Conservation (phyloP, 2,888 invertebrate genomes). For the Calameuta idolon region DNA sequence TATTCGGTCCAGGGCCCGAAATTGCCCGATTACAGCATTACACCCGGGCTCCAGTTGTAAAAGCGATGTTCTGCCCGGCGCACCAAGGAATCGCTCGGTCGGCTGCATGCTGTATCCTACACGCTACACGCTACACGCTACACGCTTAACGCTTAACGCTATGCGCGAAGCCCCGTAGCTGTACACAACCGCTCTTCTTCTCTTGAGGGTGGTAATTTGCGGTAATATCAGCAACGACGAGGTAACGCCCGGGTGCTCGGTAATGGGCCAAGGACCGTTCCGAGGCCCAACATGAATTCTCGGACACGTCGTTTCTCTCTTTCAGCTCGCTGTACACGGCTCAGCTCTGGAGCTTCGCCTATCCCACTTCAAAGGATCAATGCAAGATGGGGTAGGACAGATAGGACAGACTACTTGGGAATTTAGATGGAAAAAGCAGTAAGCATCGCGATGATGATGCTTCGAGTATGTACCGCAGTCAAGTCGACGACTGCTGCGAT, state of each 20-base stretch:
- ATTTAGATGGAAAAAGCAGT: no score
- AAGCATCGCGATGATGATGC: no score
- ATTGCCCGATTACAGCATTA: constrained; percentile 65
- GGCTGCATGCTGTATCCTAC: background rate
- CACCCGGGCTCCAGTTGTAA: constrained; percentile 47
- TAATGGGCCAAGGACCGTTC: constrained; percentile 16
- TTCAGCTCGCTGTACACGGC: constrained; percentile 11
- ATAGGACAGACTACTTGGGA: no score
- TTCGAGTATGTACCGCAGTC: no score
- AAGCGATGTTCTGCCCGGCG: constrained; percentile 47
- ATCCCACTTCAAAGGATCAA: no score
- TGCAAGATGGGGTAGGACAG: no score
- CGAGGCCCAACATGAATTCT: constrained; percentile 44
- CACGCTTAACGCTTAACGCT: no score
- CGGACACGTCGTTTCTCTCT: constrained; percentile 46
- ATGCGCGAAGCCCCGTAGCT: background rate
- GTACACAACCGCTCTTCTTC: constrained; percentile 50
- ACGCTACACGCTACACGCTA: no score
- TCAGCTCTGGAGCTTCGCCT: no score
- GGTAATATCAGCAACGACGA: constrained; percentile 65
- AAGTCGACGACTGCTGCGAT: no score
- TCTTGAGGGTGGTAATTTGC: constrained; percentile 66
- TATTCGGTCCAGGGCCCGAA: constrained; percentile 60
- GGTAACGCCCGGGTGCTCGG: constrained; percentile 48
- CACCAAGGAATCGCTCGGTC: constrained; percentile 52